Evolutionary conservation across 2,797 vertebrate genomes (phyloP), one percentile per base, ranked within the genome.

Genomic region (Tenualosa ilisha): DNA sequence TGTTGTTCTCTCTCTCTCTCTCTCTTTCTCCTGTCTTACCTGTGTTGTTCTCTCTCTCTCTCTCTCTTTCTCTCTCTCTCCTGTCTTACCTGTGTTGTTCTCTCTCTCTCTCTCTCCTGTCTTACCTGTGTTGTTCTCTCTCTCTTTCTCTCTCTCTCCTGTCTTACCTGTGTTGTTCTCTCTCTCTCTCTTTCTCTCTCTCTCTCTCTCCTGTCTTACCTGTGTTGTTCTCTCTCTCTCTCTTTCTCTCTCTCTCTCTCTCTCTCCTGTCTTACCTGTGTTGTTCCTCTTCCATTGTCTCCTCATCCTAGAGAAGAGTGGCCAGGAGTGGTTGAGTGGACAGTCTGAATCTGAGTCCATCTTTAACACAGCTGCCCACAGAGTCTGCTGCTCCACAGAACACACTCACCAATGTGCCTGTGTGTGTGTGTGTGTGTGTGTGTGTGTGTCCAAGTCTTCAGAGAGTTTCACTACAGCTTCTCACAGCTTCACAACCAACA

Each of bases 301-400:
- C 97, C 96, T 97, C 97, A 98, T 97, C 93, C 96, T 99, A 86
- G 98, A 98, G 87, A 99, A 98, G 79, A 97, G 97, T 85, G 98
- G 98, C 98, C 98, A 99, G 81, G 98, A 99, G 92, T 99, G 98
- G 95, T 99, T 98, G 93, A 99, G 99, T 87, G 98, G 98, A 89
- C 97, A 99, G 91, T 99, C 98, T 0, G 98, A 99, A 92, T 99
- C 98, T 54, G 96, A 97, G 86, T 97, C 96, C 96, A 97, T 97
- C 90, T 51, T 86, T 81, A 50, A 46, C 46, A 2, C 31, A 31
- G 31, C 31, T 31, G 31, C 1, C 1, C 31, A 31, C 31, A 31
- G 31, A 31, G 31, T 31, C 46, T 46, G 46, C 0, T 2, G 46
- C 7, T 7, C 46, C 46, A 4, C 46, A 46, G 46, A 46, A 46